A percentile compares a stretch with the other conserved stretches of the same genome.
Conservation (phyloP, 2,113 vertebrate genomes). For the Stictonetta naevosa region DNA sequence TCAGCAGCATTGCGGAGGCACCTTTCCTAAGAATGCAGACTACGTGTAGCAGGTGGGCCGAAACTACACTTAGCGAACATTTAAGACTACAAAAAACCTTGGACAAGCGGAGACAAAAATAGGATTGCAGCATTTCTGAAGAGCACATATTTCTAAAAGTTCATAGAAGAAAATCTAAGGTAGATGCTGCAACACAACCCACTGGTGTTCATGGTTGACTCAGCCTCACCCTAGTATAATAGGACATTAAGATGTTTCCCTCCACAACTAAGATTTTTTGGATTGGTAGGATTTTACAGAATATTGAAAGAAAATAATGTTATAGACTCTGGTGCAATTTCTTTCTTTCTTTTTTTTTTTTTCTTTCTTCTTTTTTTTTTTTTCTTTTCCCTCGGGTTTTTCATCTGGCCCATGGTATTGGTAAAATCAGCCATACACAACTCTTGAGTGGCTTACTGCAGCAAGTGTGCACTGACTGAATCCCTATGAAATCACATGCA, state of each 20-base stretch:
- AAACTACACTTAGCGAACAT: background rate
- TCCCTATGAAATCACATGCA: background rate
- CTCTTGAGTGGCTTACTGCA: background rate
- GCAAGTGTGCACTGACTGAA: background rate
- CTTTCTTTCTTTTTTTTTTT: too few species aligned
- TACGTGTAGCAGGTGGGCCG: accelerated
- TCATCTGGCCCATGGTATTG: too few species aligned
- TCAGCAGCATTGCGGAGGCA: accelerated
- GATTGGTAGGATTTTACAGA: background rate
- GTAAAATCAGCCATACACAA: background rate
- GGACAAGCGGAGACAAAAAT: background rate
- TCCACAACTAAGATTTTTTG: background rate
- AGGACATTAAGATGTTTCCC: background rate
- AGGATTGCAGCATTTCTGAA: accelerated
- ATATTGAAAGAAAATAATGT: background rate
- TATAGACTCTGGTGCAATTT: background rate
- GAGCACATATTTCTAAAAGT: background rate
- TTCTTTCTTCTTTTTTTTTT: too few species aligned
- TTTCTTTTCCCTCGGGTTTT: too few species aligned
- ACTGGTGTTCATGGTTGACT: background rate
- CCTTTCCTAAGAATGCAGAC: background rate
- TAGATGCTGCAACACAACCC: background rate
- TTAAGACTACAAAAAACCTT: background rate
- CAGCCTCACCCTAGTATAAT: background rate
- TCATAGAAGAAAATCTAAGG: background rate